Evolutionary conservation across 2,888 invertebrate species (phyloP).

Genomic region (Leptinotarsa juncta): DNA sequence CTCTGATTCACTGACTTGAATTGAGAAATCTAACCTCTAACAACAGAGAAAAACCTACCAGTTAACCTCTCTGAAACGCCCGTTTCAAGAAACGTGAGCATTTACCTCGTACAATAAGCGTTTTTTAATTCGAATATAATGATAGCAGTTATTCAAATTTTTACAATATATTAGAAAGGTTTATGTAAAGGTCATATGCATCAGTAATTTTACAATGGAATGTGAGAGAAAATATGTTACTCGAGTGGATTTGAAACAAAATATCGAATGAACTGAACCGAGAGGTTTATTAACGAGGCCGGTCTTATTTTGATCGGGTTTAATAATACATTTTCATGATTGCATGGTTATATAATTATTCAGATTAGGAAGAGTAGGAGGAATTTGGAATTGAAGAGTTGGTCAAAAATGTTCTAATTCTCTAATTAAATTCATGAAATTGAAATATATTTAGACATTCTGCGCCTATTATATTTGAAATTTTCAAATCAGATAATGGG

Average conservation of each 20-base stretch:
- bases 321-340: not conserved
- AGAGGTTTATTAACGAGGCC: not conserved
- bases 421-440: too few species aligned
- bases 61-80: not conserved
- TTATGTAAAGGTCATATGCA: constrained; percentile 24
- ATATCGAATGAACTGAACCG: constrained; percentile 9
- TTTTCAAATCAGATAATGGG: too few species aligned
- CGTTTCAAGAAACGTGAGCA: constrained; percentile 20
- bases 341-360: not conserved
- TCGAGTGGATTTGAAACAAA: constrained; percentile 8
- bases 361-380: not conserved
- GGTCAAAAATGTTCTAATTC: too few species aligned
- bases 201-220: constrained; percentile 21
- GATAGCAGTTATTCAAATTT: constrained; percentile 20
- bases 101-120: constrained; percentile 1
- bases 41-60: not conserved
- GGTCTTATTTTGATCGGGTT: not conserved
- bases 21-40: too few species aligned
- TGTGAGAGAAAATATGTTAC: constrained; percentile 18
- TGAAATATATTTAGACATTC: too few species aligned
- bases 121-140: constrained; percentile 20
- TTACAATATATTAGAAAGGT: constrained; percentile 25
- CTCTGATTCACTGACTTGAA: too few species aligned
- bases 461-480: too few species aligned
- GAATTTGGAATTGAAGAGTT: too few species aligned